Evolutionary conservation across 2,888 invertebrate species (phyloP), one percentile per base, ranked within the genome.

Genomic region (Plagiodera versicolora): DNA sequence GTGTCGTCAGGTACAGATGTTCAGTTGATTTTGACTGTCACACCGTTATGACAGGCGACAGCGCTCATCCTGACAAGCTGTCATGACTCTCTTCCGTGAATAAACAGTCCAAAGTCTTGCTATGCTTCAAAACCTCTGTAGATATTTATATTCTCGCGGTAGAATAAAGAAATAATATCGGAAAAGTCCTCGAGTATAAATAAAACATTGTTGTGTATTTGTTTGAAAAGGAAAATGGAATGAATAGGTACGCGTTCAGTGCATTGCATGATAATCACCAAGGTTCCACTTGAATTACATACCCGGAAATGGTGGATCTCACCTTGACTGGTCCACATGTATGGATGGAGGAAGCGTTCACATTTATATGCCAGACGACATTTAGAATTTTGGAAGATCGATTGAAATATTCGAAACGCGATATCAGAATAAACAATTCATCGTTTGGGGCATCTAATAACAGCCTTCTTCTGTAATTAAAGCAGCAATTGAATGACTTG

Each of bases 271-370:
- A 70, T 61, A 70, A 71, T 70, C 53, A 61, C 59, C 73, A 73
- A 73, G 73, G 73, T 66, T 71, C 67, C 64, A 61, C 57, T 63
- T 61, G 66, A 67, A 69, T 63, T 60, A 54, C 66, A 57, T 57
- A 72, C 71, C 72, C 71, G 74, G 72, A 74, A 74, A 68, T 60
- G 52, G 61, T 63, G 59, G 63, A 60, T 63, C 64, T 74, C 71
- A 73, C 74, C 74, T 74, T 74, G 74, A 59, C 60, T 68, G 66
- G 58, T 64, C 71, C 69, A 67, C 69, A 71, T 69, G 63, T 56
- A 70, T 69, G 67, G 67, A 71, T 69, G 67, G 67, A 71, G 72
- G 71, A 72, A 70, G 69, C 58, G 58, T 63, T 60, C 54, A n/a
- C 39, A 14, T n/a, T 39, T 6, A 39, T 3, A 32, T 58, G 61